These are phyloP conservation scores for Diplodus sargus DNA, from an alignment of 2,797 vertebrate genomes.

Conservation along the genomic window DNA sequence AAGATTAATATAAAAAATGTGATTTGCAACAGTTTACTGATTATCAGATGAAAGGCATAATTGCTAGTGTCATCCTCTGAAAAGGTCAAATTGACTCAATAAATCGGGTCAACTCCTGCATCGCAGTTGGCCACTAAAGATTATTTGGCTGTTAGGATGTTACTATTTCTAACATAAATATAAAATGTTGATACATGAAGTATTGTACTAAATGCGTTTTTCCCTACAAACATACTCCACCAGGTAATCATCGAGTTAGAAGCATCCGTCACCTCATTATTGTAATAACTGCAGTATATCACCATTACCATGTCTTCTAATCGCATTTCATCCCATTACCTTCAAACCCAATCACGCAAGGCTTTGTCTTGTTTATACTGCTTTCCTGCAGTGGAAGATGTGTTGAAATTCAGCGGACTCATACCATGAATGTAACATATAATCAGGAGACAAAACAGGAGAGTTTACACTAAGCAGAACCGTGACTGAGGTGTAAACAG, in stretches of 20 bases:
- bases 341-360: not conserved
- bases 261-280: not conserved
- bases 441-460: constrained; percentile 34
- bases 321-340: constrained; percentile 3
- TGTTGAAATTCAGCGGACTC: constrained; percentile 31
- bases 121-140: constrained; percentile 2
- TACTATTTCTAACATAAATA: constrained; percentile 10
- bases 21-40: constrained; percentile 37
- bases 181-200: not conserved
- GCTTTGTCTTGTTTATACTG: not conserved
- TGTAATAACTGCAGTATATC: constrained; percentile 6
- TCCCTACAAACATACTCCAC: not conserved
- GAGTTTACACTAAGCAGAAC: constrained; percentile 42
- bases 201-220: not conserved
- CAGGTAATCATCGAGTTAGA: not conserved
- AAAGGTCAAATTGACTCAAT: constrained; percentile 21
- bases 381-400: constrained; percentile 4
- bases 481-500: constrained; percentile 58
- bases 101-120: not conserved
- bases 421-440: constrained; percentile 6
- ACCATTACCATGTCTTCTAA: not conserved
- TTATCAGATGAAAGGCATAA: constrained; percentile 38
- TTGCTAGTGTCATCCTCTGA: constrained; percentile 12
- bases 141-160: not conserved
- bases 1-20: constrained; percentile 40